Evolutionary conservation across 2,888 invertebrate genomes (phyloP).

Genomic region (Mesorhabditis sp.): DNA sequence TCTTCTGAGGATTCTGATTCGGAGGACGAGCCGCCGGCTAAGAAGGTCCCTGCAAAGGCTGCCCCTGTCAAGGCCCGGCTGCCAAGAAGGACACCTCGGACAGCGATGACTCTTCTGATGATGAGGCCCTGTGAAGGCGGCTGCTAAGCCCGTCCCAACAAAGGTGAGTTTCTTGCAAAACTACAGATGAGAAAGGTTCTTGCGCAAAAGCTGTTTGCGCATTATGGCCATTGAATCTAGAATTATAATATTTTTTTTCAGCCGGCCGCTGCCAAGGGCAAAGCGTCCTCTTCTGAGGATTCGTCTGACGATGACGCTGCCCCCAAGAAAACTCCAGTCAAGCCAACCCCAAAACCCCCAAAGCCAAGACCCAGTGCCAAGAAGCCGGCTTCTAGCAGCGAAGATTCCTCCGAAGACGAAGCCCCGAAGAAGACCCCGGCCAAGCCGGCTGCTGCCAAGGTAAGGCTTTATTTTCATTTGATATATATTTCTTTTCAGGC

Average conservation of each 20-base stretch:
- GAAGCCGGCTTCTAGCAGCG: not conserved
- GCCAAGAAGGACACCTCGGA: conserved; percentile 13
- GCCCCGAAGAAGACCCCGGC: conserved; percentile 15
- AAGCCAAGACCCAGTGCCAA: conserved; percentile 6
- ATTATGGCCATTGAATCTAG: conserved; percentile 9
- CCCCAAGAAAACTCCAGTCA: not conserved
- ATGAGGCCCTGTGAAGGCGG: conserved; percentile 17
- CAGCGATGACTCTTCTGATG: conserved; percentile 18
- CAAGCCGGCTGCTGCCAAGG: conserved; percentile 10
- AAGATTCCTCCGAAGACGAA: not conserved
- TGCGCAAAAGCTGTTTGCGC: not conserved
- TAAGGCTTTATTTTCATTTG: too few relatives aligned
- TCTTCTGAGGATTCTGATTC: conserved; percentile 17
- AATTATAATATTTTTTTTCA: not conserved
- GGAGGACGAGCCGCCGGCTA: conserved; percentile 12
- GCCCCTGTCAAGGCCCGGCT: conserved; percentile 17
- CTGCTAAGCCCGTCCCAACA: conserved; percentile 1
- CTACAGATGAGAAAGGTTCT: conserved; percentile 7
- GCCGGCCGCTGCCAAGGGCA: too few relatives aligned
- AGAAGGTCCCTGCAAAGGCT: conserved; percentile 13
- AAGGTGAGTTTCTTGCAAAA: not conserved
- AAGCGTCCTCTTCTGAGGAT: not conserved
- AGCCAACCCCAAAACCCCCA: conserved; percentile 11
- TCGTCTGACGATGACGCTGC: not conserved
- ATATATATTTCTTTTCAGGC: too few relatives aligned